Evolutionary conservation across 2,888 invertebrate species (phyloP), one percentile per base, ranked within the genome.

Genomic region (Argyresthia goedartella): DNA sequence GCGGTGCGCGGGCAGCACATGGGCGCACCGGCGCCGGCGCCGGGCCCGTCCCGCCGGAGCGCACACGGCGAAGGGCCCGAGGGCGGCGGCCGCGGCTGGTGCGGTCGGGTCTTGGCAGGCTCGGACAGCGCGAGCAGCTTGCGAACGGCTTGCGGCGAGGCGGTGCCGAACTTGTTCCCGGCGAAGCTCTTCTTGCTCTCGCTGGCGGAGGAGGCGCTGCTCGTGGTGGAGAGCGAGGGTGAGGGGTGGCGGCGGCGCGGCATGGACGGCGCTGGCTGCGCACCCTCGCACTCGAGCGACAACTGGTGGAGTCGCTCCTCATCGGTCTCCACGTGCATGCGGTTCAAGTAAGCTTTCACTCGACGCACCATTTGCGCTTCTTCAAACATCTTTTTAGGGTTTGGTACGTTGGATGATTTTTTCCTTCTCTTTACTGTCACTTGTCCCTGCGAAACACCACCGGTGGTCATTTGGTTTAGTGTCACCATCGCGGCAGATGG

Each of bases 361-460:
- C 98, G 89, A 35, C 98, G 90, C 53, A 98, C 97, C 99, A 99
- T 99, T 84, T 98, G 97, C 35, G 98, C 97, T 87, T 98, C 98
- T 78, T 98, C 98, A 77, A 97, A 98, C 97, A 98, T 98, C 78
- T 97, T 98, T 82, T 98, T 98, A 51, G 96, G 95, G 81, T 98
- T 98, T 1, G 96, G 96, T 4, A 95, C 94, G 34, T 96, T 93
- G 35, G 94, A 91, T 0, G 96, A 93, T 72, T 96, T 95, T 79
- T 96, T 96, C 61, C 96, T 89, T 61, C 96, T 87, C 71, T 96
- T 97, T 0, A 96, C 95, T 1, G 96, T 96, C 0, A 95, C 93
- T 66, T 93, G 93, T 8, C 93, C 93, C 82, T 85, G 82, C 62
- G 89, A 88, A 43, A 89, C 89, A 57, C 90, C 89, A 33, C 93